Evolutionary conservation across 2,113 vertebrate genomes (phyloP).

Genomic region (pig (Sus scrofa)): DNA sequence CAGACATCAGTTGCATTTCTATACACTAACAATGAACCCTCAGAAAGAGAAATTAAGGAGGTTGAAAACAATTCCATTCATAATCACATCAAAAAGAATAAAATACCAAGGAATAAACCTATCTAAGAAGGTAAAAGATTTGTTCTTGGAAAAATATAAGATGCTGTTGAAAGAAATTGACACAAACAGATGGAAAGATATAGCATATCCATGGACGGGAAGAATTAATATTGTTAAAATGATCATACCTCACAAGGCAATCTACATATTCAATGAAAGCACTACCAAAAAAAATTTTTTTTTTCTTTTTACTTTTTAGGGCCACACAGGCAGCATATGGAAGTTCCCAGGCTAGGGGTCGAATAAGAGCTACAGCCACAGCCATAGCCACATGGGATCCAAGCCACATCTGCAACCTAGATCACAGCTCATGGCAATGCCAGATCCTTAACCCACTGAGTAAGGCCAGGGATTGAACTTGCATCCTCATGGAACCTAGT

Average conservation of each 20-base stretch:
- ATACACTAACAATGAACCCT: not conserved
- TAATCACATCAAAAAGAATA: not conserved
- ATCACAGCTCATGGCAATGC: no score
- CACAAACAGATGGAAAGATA: not conserved
- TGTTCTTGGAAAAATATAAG: not conserved
- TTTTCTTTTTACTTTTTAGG: no score
- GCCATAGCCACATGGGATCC: no score
- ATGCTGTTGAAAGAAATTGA: not conserved
- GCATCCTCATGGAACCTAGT: no score
- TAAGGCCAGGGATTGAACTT: no score
- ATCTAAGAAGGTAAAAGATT: not conserved
- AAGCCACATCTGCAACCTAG: no score
- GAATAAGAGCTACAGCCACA: no score
- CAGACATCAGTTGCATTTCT: not conserved
- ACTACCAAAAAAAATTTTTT: not conserved
- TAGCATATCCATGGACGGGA: fast-evolving
- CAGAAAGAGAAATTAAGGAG: not conserved
- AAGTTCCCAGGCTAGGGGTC: no score
- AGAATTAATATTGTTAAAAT: not conserved
- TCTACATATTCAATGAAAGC: not conserved
- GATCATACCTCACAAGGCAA: not conserved
- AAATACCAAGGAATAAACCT: not conserved
- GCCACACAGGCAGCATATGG: no score
- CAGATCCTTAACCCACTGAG: no score
- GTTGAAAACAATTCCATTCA: not conserved